Conservation (phyloP, 2,113 vertebrate species). For the Genyomyrus donnyi region DNA sequence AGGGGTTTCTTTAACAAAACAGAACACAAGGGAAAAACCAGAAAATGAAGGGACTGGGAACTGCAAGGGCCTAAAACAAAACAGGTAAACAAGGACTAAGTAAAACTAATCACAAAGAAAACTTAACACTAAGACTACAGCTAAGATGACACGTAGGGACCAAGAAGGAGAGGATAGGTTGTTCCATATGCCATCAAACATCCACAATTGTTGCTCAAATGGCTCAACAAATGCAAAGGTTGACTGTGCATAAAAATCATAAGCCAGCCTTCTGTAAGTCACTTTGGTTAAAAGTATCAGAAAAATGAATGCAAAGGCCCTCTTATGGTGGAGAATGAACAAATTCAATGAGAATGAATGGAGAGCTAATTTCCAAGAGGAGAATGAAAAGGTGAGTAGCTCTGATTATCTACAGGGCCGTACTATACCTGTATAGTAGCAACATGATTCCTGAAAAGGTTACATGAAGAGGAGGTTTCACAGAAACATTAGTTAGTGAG, state of each 20-base stretch:
- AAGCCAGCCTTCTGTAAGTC: background rate
- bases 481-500: background rate
- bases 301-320: background rate
- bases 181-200: background rate
- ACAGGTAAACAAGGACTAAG: background rate
- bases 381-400: background rate
- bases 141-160: background rate
- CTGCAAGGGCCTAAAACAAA: background rate
- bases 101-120: background rate
- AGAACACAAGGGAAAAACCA: background rate
- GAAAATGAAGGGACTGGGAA: background rate
- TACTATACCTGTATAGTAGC: background rate
- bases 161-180: background rate
- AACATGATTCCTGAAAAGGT: background rate
- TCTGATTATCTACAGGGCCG: background rate
- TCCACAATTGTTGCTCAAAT: background rate
- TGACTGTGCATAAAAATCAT: background rate
- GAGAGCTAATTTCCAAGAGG: background rate
- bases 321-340: background rate
- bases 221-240: background rate
- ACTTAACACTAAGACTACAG: background rate
- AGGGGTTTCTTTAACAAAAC: background rate
- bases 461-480: background rate
- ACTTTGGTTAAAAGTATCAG: background rate
- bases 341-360: background rate